Percentiles rank a stretch among this genome's conserved stretches.
Evolutionary conservation across 2,888 invertebrate species (phyloP).

Genomic region (Caprella mutica): DNA sequence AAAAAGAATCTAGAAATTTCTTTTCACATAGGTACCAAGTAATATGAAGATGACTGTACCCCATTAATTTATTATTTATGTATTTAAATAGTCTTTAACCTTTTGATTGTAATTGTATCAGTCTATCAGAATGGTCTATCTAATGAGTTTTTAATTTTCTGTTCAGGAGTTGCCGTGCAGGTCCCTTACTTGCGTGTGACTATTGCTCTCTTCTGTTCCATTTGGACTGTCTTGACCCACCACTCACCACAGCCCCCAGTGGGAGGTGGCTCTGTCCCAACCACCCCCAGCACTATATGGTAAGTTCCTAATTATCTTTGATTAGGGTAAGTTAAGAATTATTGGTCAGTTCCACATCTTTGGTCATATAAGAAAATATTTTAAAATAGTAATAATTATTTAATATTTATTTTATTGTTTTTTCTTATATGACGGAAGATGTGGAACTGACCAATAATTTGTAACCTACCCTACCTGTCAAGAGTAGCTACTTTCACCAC

Average conservation of each 20-base stretch:
- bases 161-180: conserved; percentile 62
- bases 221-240: conserved; percentile 87
- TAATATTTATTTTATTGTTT: too few relatives aligned
- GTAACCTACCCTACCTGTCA: too few relatives aligned
- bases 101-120: not conserved
- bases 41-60: not conserved
- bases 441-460: too few relatives aligned
- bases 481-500: too few relatives aligned
- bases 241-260: conserved; percentile 68
- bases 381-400: too few relatives aligned
- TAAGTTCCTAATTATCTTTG: conserved; percentile 4
- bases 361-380: too few relatives aligned
- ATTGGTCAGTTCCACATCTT: not conserved
- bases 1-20: too few relatives aligned
- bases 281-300: conserved; percentile 77
- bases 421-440: too few relatives aligned
- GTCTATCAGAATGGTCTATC: too few relatives aligned
- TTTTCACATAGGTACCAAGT: not conserved
- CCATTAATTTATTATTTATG: not conserved
- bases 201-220: conserved; percentile 84
- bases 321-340: not conserved
- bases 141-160: too few relatives aligned
- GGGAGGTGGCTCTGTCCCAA: conserved; percentile 97
- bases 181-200: conserved; percentile 81
- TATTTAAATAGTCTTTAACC: not conserved